phyloP scores from a whole-genome alignment of 2,888 invertebrate species.

The Pristionchus japonicus region DNA sequence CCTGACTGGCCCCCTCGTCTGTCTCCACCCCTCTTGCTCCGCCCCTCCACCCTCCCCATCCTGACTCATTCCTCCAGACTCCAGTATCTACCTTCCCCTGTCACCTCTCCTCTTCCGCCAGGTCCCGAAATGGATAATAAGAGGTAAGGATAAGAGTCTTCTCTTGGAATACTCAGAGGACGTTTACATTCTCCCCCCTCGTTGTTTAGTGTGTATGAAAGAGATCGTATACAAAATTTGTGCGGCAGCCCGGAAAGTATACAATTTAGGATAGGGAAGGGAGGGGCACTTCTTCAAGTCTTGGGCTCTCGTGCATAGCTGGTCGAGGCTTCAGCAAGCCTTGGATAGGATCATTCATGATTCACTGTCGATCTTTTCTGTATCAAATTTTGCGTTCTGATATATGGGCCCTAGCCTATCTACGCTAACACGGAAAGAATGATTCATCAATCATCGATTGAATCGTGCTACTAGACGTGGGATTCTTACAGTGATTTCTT shows the following conservation, averaged over 20 bases:
- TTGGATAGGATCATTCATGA: too few relatives aligned
- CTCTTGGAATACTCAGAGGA: background rate
- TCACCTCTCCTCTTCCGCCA: background rate
- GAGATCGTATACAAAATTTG: conserved; percentile 31
- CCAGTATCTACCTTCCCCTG: background rate
- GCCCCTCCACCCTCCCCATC: background rate
- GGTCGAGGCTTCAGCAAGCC: too few relatives aligned
- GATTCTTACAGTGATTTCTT: too few relatives aligned
- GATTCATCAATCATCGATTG: too few relatives aligned
- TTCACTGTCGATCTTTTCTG: too few relatives aligned
- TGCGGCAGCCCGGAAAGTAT: background rate
- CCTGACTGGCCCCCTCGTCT: background rate
- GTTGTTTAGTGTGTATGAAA: background rate
- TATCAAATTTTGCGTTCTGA: too few relatives aligned
- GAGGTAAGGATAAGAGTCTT: background rate
- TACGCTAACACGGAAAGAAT: too few relatives aligned
- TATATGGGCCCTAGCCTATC: too few relatives aligned
- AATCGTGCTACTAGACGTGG: too few relatives aligned
- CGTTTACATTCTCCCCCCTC: background rate
- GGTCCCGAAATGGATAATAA: background rate
- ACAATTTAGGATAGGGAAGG: conserved; percentile 11
- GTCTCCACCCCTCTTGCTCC: background rate
- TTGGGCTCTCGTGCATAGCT: background rate
- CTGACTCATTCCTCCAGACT: conserved; percentile 38
- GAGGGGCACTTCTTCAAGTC: background rate